A percentile compares a stretch with the other conserved stretches of the same genome.
Conservation (phyloP, 2,113 vertebrate genomes). For the Petromus typicus region DNA sequence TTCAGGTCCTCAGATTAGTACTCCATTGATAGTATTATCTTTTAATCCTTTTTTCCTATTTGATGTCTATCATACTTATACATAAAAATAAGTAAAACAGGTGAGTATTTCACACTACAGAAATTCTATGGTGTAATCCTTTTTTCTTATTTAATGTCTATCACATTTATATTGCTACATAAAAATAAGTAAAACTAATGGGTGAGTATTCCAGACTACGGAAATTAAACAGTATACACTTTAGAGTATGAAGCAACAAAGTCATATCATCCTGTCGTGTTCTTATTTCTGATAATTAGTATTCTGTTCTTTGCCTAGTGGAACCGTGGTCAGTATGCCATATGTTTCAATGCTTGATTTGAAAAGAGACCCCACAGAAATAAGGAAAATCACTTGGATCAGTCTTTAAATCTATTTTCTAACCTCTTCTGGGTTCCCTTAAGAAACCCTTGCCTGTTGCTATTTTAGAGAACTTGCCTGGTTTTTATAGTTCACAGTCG, state of each 20-base stretch:
- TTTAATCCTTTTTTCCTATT: not conserved
- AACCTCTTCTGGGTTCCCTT: not conserved
- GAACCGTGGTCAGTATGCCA: not conserved
- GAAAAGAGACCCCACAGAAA: conserved; percentile 29
- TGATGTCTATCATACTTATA: not conserved
- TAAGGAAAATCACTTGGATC: conserved; percentile 52
- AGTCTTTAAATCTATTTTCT: conserved; percentile 53
- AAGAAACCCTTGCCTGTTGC: not conserved
- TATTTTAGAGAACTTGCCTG: conserved; percentile 26
- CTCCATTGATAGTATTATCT: not conserved
- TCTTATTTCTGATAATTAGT: conserved; percentile 20
- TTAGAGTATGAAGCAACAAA: not conserved
- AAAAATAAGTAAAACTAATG: conserved; percentile 15
- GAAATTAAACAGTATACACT: not conserved
- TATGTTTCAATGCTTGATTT: not conserved
- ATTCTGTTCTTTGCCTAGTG: conserved; percentile 35
- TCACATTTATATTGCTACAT: not conserved
- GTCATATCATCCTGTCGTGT: not conserved
- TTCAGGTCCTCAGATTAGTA: not conserved
- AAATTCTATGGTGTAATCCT: not conserved
- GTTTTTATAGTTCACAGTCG: conserved; percentile 45
- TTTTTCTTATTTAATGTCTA: not conserved
- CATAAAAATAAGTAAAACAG: conserved; percentile 9
- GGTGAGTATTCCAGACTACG: not conserved
- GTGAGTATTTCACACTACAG: not conserved